These are phyloP conservation scores for Noctua pronuba DNA, from an alignment of 2,888 invertebrate species.

Conservation along the genomic window DNA sequence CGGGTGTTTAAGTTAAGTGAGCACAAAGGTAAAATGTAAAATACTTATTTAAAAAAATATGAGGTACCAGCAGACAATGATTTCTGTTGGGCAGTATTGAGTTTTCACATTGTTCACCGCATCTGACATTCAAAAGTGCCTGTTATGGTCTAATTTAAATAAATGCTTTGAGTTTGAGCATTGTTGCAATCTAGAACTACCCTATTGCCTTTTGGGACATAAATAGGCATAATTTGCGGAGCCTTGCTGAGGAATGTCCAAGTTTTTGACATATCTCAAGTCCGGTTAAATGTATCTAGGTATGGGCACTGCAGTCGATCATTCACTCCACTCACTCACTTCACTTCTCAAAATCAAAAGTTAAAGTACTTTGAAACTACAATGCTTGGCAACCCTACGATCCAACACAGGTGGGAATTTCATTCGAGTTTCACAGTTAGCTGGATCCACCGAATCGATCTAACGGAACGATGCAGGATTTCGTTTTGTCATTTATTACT, in stretches of 20 bases:
- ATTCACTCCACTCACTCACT: not conserved
- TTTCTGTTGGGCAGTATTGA: not conserved
- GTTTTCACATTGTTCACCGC: not conserved
- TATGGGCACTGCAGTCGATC: not conserved
- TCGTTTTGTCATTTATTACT: conserved; percentile 49
- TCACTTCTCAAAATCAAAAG: not conserved
- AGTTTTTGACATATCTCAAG: not conserved
- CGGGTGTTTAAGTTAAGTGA: too few species aligned
- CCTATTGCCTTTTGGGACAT: too few species aligned
- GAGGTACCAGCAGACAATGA: too few species aligned
- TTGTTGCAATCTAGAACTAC: too few species aligned
- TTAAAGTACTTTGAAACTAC: not conserved
- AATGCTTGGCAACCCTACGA: conserved; percentile 47
- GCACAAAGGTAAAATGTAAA: too few species aligned
- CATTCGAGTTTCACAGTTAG: conserved; percentile 65
- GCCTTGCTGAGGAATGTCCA: not conserved
- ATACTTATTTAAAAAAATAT: too few species aligned
- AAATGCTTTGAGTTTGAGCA: too few species aligned
- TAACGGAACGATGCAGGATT: conserved; percentile 60
- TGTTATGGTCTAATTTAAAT: too few species aligned
- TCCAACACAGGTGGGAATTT: conserved; percentile 64
- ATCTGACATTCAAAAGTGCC: too few species aligned
- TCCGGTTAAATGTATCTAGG: not conserved
- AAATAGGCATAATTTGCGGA: not conserved
- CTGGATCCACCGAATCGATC: conserved; percentile 63